A percentile compares a stretch with the other conserved stretches of the same genome.
These are phyloP conservation scores for Microchirus variegatus DNA, from an alignment of 2,797 vertebrate genomes.

Conservation along the genomic window DNA sequence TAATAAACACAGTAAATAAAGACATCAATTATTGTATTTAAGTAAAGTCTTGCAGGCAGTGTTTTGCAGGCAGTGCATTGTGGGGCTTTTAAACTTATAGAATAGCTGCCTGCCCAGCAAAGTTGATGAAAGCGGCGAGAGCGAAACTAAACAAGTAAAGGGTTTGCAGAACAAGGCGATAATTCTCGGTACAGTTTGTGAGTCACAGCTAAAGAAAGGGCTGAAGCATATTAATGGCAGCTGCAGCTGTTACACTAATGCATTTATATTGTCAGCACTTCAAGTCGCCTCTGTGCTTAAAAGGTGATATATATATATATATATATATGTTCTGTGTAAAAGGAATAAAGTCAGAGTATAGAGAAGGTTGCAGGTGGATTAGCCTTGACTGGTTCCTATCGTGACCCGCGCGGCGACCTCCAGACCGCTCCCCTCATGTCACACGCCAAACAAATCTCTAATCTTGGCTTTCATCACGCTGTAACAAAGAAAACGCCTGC, in stretches of 20 bases:
- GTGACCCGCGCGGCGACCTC: constrained; percentile 53
- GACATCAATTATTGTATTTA: no score
- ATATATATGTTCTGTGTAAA: constrained; percentile 7
- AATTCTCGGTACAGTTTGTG: no score
- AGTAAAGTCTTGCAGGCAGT: no score
- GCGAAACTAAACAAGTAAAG: no score
- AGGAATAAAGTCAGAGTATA: constrained; percentile 19
- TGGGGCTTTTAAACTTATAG: no score
- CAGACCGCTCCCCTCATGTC: constrained; percentile 48
- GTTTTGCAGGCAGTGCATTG: no score
- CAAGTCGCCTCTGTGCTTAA: constrained; percentile 1
- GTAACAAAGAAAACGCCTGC: constrained; percentile 54
- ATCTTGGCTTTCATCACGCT: constrained; percentile 65
- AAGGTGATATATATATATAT: constrained; percentile 2
- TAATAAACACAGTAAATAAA: no score
- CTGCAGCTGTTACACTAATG: neutral
- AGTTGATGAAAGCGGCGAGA: no score
- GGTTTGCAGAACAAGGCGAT: no score
- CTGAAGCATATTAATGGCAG: no score
- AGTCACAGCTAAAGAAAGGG: no score
- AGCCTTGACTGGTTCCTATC: constrained; percentile 45
- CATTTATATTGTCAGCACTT: neutral
- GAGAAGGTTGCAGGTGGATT: constrained; percentile 41
- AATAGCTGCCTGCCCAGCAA: no score
- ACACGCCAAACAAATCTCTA: constrained; percentile 52